phyloP scores from a whole-genome alignment of 2,113 vertebrate species.

The Naja naja region DNA sequence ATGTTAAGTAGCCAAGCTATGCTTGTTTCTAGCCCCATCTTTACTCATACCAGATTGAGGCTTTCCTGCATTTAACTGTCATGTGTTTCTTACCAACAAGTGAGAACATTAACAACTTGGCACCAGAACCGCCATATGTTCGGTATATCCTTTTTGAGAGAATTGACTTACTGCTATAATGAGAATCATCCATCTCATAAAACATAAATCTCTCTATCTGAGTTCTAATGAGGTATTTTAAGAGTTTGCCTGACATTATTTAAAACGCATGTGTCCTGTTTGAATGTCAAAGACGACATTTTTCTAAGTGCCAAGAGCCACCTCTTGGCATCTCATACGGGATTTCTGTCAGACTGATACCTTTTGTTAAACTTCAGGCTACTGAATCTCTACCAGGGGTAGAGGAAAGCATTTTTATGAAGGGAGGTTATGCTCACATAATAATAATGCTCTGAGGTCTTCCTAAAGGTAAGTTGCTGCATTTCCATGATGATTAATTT shows the following conservation, averaged over 20 bases:
- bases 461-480: slow-evolving; percentile 68
- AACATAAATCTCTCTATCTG: slow-evolving; percentile 65
- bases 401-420: slow-evolving; percentile 64
- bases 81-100: not conserved
- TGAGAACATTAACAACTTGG: slow-evolving; percentile 68
- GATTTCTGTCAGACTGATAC: slow-evolving; percentile 61
- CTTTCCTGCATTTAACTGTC: not conserved
- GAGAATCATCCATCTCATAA: slow-evolving; percentile 76
- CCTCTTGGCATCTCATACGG: slow-evolving; percentile 61
- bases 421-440: slow-evolving; percentile 62
- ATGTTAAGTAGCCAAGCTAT: slow-evolving; percentile 11
- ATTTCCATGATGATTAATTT: slow-evolving; percentile 56
- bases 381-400: slow-evolving; percentile 60
- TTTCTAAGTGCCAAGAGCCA: slow-evolving; percentile 60
- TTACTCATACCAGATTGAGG: not conserved
- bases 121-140: slow-evolving; percentile 66
- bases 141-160: slow-evolving; percentile 60
- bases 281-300: slow-evolving; percentile 68
- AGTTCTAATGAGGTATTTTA: slow-evolving; percentile 62
- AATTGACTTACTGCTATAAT: slow-evolving; percentile 66
- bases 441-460: slow-evolving; percentile 60
- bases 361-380: slow-evolving; percentile 61
- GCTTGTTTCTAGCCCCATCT: slow-evolving; percentile 9
- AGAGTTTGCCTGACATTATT: slow-evolving; percentile 67
- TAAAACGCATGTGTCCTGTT: slow-evolving; percentile 64